Conservation (phyloP, 2,797 vertebrate genomes). For the Hypotaenidia philippensis region DNA sequence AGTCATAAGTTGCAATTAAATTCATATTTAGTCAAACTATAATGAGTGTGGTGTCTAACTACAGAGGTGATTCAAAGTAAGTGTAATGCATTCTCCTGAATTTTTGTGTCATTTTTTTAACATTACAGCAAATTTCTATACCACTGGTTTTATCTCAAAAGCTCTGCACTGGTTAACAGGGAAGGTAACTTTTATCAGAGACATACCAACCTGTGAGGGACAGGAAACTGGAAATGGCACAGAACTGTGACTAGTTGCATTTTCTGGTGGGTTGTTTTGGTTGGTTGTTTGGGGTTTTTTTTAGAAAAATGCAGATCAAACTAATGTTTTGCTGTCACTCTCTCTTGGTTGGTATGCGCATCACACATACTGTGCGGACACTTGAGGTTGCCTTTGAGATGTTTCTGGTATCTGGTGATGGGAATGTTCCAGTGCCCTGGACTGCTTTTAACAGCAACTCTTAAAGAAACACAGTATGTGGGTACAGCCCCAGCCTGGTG, state of each 20-base stretch:
- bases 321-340: not conserved
- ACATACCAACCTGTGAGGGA: not conserved
- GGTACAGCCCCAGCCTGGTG: not conserved
- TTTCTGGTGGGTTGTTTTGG: not conserved
- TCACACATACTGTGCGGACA: not conserved
- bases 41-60: not conserved
- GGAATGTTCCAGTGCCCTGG: not conserved
- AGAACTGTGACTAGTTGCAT: not conserved
- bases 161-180: not conserved
- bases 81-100: not conserved
- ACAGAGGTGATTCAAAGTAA: not conserved
- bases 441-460: not conserved
- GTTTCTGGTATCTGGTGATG: not conserved
- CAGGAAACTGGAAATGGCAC: not conserved
- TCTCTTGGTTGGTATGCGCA: not conserved
- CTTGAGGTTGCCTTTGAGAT: not conserved
- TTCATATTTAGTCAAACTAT: not conserved
- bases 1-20: not conserved
- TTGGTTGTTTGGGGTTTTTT: too few species aligned
- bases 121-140: not conserved
- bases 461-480: not conserved
- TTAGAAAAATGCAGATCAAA: not conserved
- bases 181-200: not conserved
- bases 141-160: not conserved
- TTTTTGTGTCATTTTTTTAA: slow-evolving; percentile 3